Percentiles rank a stretch among this genome's conserved stretches.
phyloP scores from a whole-genome alignment of 2,113 vertebrate genomes.

The Scopus umbretta region DNA sequence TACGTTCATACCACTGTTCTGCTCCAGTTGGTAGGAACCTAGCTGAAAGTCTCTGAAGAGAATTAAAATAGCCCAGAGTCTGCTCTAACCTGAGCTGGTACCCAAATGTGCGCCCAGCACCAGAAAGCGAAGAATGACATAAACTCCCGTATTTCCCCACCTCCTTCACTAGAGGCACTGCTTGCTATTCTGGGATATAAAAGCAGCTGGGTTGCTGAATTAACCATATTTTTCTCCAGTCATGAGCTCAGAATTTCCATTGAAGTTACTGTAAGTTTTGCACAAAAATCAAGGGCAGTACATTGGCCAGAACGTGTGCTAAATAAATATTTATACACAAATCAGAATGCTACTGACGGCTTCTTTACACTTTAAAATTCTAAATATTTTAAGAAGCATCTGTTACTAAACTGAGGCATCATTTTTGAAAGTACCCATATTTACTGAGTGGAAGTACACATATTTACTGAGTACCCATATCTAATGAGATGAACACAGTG shows the following conservation, averaged over 20 bases:
- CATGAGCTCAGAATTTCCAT: slow-evolving; percentile 36
- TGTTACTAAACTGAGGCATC: slow-evolving; percentile 64
- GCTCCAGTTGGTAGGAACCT: neutral
- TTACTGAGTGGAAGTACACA: slow-evolving; percentile 53
- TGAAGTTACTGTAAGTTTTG: slow-evolving; percentile 57
- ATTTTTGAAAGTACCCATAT: slow-evolving; percentile 62
- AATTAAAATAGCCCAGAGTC: neutral
- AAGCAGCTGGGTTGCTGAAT: slow-evolving; percentile 51
- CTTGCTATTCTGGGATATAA: slow-evolving; percentile 44
- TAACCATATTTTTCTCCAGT: slow-evolving; percentile 58
- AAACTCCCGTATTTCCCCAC: neutral
- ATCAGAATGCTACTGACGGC: slow-evolving; percentile 67
- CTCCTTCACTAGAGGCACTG: slow-evolving; percentile 31
- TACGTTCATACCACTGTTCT: neutral
- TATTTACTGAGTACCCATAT: slow-evolving; percentile 46
- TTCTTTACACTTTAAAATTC: slow-evolving; percentile 69
- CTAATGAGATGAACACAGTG: slow-evolving; percentile 58
- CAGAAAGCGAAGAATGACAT: slow-evolving; percentile 10
- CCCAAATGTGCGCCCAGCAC: neutral
- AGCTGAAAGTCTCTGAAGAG: neutral
- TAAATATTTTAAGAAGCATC: slow-evolving; percentile 72
- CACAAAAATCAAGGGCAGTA: slow-evolving; percentile 61
- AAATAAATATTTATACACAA: slow-evolving; percentile 72
- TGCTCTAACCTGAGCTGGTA: neutral
- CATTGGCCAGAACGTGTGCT: slow-evolving; percentile 68